Evolutionary conservation across 2,888 invertebrate genomes (phyloP).

Genomic region (Syrphus vitripennis): DNA sequence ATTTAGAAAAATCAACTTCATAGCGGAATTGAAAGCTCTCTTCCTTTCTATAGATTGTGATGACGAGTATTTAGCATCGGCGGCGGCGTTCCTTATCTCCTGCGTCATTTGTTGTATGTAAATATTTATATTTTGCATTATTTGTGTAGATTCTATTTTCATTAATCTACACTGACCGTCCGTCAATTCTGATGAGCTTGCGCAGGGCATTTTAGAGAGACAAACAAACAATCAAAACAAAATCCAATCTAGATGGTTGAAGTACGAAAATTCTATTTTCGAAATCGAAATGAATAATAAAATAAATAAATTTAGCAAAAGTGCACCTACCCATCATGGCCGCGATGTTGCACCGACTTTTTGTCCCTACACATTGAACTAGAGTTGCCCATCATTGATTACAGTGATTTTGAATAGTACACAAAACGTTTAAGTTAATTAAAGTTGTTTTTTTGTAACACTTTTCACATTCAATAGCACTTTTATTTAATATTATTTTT

Average conservation of each 20-base stretch:
- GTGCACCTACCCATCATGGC: constrained; percentile 77
- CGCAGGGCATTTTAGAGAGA: not conserved
- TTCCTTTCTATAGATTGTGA: constrained; percentile 9
- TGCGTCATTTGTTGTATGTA: constrained; percentile 39
- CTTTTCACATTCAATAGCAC: not conserved
- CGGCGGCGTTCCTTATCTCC: constrained; percentile 50
- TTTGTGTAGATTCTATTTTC: constrained; percentile 40
- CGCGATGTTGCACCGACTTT: constrained; percentile 76
- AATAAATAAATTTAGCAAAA: constrained; percentile 9
- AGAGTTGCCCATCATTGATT: constrained; percentile 80
- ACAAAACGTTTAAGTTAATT: not conserved
- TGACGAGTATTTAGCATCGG: not conserved
- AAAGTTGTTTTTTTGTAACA: not conserved
- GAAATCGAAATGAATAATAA: constrained; percentile 5
- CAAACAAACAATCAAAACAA: not conserved
- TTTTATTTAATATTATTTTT: not conserved
- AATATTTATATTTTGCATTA: constrained; percentile 37
- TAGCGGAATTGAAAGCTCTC: not conserved
- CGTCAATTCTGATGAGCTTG: constrained; percentile 4
- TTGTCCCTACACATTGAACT: constrained; percentile 79
- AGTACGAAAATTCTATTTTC: not conserved
- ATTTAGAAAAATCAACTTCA: not conserved
- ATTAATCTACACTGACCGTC: constrained; percentile 19
- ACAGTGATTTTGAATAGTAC: not conserved
- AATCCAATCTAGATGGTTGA: not conserved